Evolutionary conservation across 2,113 vertebrate genomes (phyloP).

Genomic region (Cyprinodon brontotheroides): DNA sequence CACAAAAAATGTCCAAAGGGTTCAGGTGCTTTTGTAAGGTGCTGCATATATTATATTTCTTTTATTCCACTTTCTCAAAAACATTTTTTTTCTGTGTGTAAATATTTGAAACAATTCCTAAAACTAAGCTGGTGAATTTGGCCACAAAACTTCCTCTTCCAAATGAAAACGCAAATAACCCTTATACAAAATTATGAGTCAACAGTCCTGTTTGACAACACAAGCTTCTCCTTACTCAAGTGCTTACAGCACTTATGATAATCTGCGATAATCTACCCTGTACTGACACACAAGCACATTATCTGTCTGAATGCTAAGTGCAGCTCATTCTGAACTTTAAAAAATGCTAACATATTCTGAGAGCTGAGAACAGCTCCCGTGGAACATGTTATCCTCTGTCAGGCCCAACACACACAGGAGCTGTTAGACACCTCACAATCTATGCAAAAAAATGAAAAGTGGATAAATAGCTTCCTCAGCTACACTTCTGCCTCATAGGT

Average conservation of each 20-base stretch:
- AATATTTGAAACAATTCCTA: not conserved
- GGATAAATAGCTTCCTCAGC: constrained; percentile 62
- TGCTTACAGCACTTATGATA: constrained; percentile 54
- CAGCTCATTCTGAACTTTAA: constrained; percentile 58
- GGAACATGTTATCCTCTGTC: constrained; percentile 58
- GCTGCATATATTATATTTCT: not conserved
- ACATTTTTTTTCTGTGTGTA: not conserved
- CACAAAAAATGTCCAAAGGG: not conserved
- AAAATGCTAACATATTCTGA: constrained; percentile 61
- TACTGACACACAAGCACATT: constrained; percentile 50
- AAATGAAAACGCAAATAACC: constrained; percentile 7
- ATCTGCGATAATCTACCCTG: constrained; percentile 66
- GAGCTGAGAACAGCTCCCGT: constrained; percentile 50
- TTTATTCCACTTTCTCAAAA: not conserved
- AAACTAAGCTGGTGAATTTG: not conserved
- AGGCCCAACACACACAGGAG: constrained; percentile 39
- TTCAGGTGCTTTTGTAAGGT: not conserved
- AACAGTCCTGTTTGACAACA: constrained; percentile 33
- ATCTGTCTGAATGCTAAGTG: constrained; percentile 63
- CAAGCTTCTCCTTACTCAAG: constrained; percentile 18
- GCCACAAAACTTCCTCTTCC: constrained; percentile 14
- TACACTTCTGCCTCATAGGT: constrained; percentile 48
- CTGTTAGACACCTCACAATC: constrained; percentile 38
- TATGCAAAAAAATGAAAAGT: constrained; percentile 59
- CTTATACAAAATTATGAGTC: not conserved